A percentile compares a stretch with the other conserved stretches of the same genome.
Evolutionary conservation across 2,888 invertebrate species (phyloP).

Genomic region (Drosophila niveifrons): DNA sequence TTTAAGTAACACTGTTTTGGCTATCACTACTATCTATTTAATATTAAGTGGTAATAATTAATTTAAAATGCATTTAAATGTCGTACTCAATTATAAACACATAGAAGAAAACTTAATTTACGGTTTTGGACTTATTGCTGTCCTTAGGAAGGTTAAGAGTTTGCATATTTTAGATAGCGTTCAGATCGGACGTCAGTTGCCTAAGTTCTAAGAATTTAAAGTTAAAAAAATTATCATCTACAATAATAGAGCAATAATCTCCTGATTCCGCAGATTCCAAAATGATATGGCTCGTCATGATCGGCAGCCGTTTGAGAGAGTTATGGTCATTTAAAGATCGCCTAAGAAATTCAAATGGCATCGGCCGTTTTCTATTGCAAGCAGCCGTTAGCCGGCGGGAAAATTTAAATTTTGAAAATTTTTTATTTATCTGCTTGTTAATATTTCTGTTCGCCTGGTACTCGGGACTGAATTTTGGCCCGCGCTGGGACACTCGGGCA

Average conservation of each 20-base stretch:
- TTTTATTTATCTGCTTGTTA: not conserved
- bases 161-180: too few relatives aligned
- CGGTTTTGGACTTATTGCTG: too few relatives aligned
- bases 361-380: not conserved
- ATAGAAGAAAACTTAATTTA: too few relatives aligned
- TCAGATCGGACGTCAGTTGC: too few relatives aligned
- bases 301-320: not conserved
- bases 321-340: not conserved
- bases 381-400: not conserved
- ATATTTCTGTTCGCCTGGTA: constrained; percentile 1
- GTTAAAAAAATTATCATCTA: too few relatives aligned
- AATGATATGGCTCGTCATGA: not conserved
- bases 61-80: not conserved
- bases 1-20: not conserved
- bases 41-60: not conserved
- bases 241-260: too few relatives aligned
- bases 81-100: too few relatives aligned
- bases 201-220: too few relatives aligned
- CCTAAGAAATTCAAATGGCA: not conserved
- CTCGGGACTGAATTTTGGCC: not conserved
- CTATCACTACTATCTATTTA: not conserved
- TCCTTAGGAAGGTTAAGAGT: too few relatives aligned
- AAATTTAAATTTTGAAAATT: not conserved
- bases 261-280: too few relatives aligned
- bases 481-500: not conserved